Percentiles rank a stretch among this genome's conserved stretches.
These are phyloP conservation scores for Gallirallus australis DNA, from an alignment of 2,797 vertebrate genomes.

Conservation along the genomic window DNA sequence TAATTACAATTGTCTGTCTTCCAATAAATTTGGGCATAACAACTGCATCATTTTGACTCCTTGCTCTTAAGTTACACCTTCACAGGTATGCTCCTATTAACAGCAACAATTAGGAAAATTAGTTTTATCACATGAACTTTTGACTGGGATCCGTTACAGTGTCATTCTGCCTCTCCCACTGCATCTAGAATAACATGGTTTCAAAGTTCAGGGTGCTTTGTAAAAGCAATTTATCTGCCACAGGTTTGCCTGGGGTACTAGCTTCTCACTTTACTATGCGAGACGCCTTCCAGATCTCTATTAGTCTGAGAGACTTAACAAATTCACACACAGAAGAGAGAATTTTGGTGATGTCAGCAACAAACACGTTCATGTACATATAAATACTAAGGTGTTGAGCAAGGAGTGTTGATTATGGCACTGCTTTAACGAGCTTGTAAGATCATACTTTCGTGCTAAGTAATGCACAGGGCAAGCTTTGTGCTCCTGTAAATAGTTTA, in stretches of 20 bases:
- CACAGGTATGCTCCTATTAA: not conserved
- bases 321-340: not conserved
- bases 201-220: conserved; percentile 58
- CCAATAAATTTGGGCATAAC: conserved; percentile 2
- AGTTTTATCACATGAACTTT: conserved; percentile 50
- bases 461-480: not conserved
- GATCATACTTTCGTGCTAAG: not conserved
- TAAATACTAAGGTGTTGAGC: not conserved
- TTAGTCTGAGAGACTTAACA: not conserved
- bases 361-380: not conserved
- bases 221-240: conserved; percentile 20
- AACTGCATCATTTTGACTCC: not conserved
- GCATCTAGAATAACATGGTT: conserved; percentile 39
- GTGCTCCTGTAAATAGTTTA: not conserved
- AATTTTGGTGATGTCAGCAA: not conserved
- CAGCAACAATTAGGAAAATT: conserved; percentile 43
- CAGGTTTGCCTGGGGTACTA: not conserved
- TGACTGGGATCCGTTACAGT: conserved; percentile 60
- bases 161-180: not conserved
- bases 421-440: not conserved
- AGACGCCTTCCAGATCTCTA: not conserved
- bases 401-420: not conserved
- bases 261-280: not conserved
- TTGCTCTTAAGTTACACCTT: not conserved
- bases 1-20: conserved; percentile 26